Evolutionary conservation across 35 echinoderm and acorn worm species (phyloP).

Genomic region (Lytechinus variegatus): DNA sequence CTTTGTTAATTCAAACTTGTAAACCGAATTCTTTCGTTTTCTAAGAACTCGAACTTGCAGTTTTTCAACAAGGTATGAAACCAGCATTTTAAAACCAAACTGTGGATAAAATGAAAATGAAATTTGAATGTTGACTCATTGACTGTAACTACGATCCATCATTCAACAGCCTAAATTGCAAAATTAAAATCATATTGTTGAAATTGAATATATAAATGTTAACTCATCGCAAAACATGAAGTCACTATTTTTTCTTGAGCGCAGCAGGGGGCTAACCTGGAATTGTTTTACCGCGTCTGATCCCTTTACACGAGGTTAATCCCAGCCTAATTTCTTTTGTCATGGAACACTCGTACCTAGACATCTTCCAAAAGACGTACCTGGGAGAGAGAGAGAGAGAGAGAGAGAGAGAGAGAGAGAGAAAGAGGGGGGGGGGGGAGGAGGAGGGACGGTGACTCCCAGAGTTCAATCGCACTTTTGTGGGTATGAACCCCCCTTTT

Average conservation of each 20-base stretch:
- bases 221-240: neutral
- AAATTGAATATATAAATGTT: neutral
- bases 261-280: neutral
- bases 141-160: too few species aligned
- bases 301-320: constrained; percentile 15
- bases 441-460: neutral
- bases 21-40: too few species aligned
- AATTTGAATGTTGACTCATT: too few species aligned
- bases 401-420: neutral
- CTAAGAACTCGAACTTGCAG: too few species aligned
- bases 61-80: too few species aligned
- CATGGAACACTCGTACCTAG: constrained; percentile 19
- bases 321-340: constrained; percentile 37
- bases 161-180: too few species aligned
- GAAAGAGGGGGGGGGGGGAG: neutral
- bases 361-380: constrained; percentile 16
- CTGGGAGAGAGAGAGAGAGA: constrained; percentile 2
- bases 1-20: too few species aligned
- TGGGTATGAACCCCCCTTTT: neutral
- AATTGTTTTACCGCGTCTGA: constrained; percentile 13
- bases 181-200: neutral
- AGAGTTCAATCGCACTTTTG: constrained; percentile 33
- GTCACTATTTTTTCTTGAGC: neutral
- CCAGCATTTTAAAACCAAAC: too few species aligned
- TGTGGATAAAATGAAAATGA: too few species aligned